These are phyloP conservation scores for Anguilla japonica DNA, from an alignment of 2,113 vertebrate species.

Conservation along the genomic window DNA sequence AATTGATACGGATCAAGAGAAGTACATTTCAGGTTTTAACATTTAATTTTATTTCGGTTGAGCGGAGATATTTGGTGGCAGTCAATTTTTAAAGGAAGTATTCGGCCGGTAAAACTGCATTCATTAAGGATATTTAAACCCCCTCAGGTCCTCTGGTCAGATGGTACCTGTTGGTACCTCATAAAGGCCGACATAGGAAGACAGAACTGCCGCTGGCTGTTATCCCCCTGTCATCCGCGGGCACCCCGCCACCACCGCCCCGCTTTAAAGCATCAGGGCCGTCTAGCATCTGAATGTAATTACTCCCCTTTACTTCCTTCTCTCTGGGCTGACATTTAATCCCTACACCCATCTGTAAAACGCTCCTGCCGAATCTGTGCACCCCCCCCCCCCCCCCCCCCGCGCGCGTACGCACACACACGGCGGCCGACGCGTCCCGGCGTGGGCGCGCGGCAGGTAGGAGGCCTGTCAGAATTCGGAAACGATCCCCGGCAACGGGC, in stretches of 20 bases:
- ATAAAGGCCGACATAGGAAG: constrained; percentile 43
- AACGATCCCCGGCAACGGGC: constrained; percentile 28
- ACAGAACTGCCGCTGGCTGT: constrained; percentile 50
- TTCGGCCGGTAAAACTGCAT: constrained; percentile 30
- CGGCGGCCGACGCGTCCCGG: not conserved
- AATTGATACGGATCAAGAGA: not conserved
- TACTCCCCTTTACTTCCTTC: constrained; percentile 40
- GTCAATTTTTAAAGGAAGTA: constrained; percentile 33
- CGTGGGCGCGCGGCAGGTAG: constrained; percentile 22
- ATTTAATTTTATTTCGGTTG: not conserved
- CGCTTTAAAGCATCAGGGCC: constrained; percentile 26
- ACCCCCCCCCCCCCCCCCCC: constrained; percentile 5
- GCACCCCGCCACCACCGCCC: not conserved
- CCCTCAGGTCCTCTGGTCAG: constrained; percentile 18
- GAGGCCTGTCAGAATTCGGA: constrained; percentile 40
- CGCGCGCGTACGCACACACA: not conserved
- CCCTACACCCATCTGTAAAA: constrained; percentile 38
- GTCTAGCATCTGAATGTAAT: constrained; percentile 51
- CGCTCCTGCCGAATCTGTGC: constrained; percentile 25
- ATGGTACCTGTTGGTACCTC: constrained; percentile 48
- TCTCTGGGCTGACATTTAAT: constrained; percentile 45
- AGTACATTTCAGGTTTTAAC: not conserved
- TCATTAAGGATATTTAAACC: constrained; percentile 38
- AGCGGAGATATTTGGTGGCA: constrained; percentile 12
- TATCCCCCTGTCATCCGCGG: constrained; percentile 41